Conservation (phyloP, 2,888 invertebrate genomes). For the Venusia cambrica region DNA sequence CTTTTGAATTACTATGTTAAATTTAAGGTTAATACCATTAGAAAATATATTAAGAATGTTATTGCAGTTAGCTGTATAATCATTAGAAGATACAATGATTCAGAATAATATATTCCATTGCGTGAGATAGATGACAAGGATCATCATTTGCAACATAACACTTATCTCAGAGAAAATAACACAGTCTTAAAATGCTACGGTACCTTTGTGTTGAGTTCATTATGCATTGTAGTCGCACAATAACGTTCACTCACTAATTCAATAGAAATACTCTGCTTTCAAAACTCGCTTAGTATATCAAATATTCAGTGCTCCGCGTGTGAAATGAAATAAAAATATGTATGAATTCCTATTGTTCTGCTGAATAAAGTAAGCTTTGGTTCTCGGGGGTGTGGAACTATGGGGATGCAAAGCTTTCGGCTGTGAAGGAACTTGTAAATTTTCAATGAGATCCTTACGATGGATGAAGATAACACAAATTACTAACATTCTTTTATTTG, state of each 20-base stretch:
- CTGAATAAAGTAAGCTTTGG: constrained; percentile 56
- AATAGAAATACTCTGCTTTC: constrained; percentile 22
- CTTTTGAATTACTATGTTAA: constrained; percentile 15
- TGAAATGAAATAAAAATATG: constrained; percentile 62
- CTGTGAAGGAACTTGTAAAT: constrained; percentile 26
- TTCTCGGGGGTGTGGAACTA: constrained; percentile 20
- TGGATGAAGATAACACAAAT: constrained; percentile 10
- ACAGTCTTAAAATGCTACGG: too few species aligned
- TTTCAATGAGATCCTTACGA: constrained; percentile 21
- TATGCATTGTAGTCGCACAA: constrained; percentile 1
- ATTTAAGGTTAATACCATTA: too few species aligned
- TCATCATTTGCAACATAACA: too few species aligned
- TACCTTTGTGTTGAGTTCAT: too few species aligned
- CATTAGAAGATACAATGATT: too few species aligned
- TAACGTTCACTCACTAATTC: constrained; percentile 9
- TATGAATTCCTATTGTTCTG: constrained; percentile 49
- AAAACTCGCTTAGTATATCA: constrained; percentile 33
- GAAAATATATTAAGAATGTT: too few species aligned
- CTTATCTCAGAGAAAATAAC: too few species aligned
- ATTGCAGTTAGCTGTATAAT: too few species aligned
- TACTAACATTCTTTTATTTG: too few species aligned
- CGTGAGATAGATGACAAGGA: too few species aligned
- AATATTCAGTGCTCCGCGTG: constrained; percentile 39
- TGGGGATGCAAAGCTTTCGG: constrained; percentile 23
- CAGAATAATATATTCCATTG: too few species aligned